Conservation (phyloP, 1,140 invertebrate species). For the Zophobas morio region DNA sequence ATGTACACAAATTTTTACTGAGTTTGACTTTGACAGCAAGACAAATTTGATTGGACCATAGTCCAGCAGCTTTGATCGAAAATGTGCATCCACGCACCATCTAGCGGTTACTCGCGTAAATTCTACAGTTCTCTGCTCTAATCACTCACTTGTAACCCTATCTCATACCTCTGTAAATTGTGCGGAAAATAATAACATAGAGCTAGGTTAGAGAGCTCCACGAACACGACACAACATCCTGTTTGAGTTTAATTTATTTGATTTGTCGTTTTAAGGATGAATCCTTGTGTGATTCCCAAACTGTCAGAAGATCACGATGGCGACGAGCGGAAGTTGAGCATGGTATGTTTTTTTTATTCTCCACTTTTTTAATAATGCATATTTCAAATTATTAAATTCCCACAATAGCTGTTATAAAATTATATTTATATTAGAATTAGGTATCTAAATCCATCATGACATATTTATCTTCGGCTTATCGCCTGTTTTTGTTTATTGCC, state of each 20-base stretch:
- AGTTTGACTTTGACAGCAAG: no score
- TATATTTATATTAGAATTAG: neutral
- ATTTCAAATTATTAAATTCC: no score
- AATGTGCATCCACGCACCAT: neutral
- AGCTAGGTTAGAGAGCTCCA: neutral
- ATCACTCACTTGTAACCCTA: neutral
- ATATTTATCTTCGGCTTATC: no score
- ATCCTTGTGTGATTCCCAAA: conserved; percentile 50
- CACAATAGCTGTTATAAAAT: no score
- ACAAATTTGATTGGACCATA: no score
- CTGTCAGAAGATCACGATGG: conserved; percentile 44
- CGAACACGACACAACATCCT: neutral
- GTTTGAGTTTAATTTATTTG: neutral
- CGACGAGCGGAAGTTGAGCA: conserved; percentile 49
- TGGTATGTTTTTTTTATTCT: conserved; percentile 43
- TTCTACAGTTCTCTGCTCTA: neutral
- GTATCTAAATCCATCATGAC: no score
- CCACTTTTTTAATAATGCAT: neutral
- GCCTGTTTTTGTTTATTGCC: no score
- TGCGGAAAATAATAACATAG: conserved; percentile 14
- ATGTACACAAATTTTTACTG: no score
- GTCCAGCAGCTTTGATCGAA: neutral
- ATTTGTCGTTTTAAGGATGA: conserved; percentile 18
- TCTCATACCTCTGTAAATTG: neutral
- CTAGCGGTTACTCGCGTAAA: neutral